Base-by-base conservation (phyloP, 2,797 vertebrate species). In the Premnoplex brunnescens region DNA sequence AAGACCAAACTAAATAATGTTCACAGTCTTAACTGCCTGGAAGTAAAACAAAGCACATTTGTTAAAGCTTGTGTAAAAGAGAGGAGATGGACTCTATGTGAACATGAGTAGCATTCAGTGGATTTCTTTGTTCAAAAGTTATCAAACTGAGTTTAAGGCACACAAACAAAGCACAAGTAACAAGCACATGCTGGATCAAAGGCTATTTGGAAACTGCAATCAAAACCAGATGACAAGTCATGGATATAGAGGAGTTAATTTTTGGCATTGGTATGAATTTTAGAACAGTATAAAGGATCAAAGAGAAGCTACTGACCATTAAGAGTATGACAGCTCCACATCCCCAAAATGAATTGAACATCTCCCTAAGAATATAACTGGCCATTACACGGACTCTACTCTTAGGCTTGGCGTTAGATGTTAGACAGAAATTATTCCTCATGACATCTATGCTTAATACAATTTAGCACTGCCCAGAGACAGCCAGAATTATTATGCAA, bases 1-100 rank as follows among this genome's bases (percentile, higher is more conserved):
- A 92, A 91, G 68, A 79, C n/a, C 76, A 91, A 95, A 58, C 22
- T 63, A 93, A 88, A 77, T n/a, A 72, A 85, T 30, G 14, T 88
- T 83, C 81, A 85, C 11, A 84, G 51, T 52, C 80, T 79, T 54
- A 93, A 79, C n/a, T 59, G 43, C 51, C 75, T 83, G 60, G 72
- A 92, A 92, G 49, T 46, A 68, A 85, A 92, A 23, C 26, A 92
- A 92, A 92, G 34, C 28, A 64, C 39, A 67, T 71, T 71, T 1
- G 0, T 41, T 74, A 64, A 78, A 74, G 51, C n/a, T 85, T 89
- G 54, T 51, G 32, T 54, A 37, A 68, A 88, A 83, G 58, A 48
- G 19, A 64, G 15, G 44, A 83, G 54, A 77, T 30, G 43, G 52
- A 91, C 21, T 64, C 55, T 11, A n/a, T 74, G 23, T 41, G 87